Conservation (phyloP, 2,888 invertebrate genomes). For the Ypsolopha scabrella region DNA sequence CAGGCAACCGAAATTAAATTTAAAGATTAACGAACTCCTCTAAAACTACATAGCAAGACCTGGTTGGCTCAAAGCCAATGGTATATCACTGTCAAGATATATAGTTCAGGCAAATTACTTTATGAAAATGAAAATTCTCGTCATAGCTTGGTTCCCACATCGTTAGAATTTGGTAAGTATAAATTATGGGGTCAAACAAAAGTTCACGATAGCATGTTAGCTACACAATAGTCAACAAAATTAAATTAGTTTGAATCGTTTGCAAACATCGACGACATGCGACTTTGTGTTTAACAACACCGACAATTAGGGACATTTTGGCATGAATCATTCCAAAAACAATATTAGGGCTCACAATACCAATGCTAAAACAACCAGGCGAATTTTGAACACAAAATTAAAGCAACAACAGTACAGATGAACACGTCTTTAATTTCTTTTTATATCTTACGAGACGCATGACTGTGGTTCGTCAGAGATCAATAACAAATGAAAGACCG, state of each 20-base stretch:
- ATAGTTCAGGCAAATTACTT: background rate
- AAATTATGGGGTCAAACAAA: background rate
- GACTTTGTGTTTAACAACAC: too few relatives aligned
- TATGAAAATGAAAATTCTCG: background rate
- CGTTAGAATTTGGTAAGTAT: background rate
- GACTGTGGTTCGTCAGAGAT: too few relatives aligned
- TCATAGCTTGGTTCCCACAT: background rate
- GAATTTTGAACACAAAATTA: constrained; percentile 5
- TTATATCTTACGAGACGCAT: background rate
- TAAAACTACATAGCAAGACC: background rate
- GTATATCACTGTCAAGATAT: background rate
- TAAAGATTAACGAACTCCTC: too few relatives aligned
- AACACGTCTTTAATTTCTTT: background rate
- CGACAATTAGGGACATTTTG: background rate
- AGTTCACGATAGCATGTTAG: constrained; percentile 1
- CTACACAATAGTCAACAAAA: background rate
- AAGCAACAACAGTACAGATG: constrained; percentile 4
- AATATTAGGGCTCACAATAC: background rate
- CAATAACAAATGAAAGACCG: too few relatives aligned
- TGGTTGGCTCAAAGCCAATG: constrained; percentile 5
- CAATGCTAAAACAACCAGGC: constrained; percentile 9
- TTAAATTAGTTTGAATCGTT: too few relatives aligned
- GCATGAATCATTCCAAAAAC: background rate
- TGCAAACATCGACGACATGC: too few relatives aligned
- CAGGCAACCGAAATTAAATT: too few relatives aligned